These are phyloP conservation scores for Bombus cullumanus DNA, from an alignment of 1,140 invertebrate species.

Conservation along the genomic window DNA sequence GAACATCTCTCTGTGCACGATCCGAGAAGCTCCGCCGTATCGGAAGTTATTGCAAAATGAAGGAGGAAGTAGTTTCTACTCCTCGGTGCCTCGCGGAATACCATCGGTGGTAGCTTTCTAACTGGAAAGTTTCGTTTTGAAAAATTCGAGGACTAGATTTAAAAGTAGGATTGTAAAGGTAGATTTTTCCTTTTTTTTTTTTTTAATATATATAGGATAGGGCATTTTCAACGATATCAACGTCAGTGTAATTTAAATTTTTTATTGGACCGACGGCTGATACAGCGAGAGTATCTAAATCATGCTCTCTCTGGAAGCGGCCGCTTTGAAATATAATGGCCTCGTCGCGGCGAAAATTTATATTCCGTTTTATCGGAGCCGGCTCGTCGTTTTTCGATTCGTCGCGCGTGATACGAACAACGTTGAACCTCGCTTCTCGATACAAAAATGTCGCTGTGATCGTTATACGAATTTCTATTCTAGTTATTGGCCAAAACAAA, in stretches of 20 bases:
- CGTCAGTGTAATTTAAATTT: conserved; percentile 25
- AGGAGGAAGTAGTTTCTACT: not conserved
- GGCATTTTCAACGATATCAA: conserved; percentile 24
- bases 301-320: conserved; percentile 9
- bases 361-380: conserved; percentile 39
- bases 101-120: too few relatives aligned
- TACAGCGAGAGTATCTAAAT: conserved; percentile 38
- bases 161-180: not conserved
- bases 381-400: conserved; percentile 41
- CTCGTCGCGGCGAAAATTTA: conserved; percentile 44
- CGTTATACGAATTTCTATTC: not conserved
- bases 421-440: conserved; percentile 2
- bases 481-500: not conserved
- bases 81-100: too few relatives aligned
- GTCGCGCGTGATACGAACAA: conserved; percentile 12
- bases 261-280: conserved; percentile 32
- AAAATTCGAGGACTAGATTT: not conserved
- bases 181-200: not conserved
- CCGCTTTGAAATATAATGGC: conserved; percentile 47
- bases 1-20: conserved; percentile 22
- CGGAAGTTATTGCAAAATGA: conserved; percentile 52
- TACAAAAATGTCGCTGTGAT: not conserved
- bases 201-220: not conserved
- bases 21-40: conserved; percentile 15
- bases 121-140: not conserved